A percentile compares a stretch with the other conserved stretches of the same genome.
These are phyloP conservation scores for Crocidura indochinensis DNA, from an alignment of 2,797 vertebrate species.

Conservation along the genomic window DNA sequence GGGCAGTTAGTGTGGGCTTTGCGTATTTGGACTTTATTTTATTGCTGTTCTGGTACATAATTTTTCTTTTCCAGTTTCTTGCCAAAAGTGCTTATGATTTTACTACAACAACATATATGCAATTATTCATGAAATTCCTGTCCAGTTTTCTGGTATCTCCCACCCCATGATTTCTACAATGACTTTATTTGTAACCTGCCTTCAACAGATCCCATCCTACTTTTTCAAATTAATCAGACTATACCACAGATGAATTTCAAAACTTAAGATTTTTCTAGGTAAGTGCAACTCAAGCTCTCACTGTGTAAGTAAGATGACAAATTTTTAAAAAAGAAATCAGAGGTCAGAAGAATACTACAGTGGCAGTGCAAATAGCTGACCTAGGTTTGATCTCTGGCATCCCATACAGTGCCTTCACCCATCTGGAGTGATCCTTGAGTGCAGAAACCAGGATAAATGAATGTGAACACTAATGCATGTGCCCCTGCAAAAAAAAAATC, in stretches of 20 bases:
- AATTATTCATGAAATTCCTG: slow-evolving; percentile 6
- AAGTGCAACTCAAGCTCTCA: not conserved
- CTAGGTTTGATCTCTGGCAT: no score
- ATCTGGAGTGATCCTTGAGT: no score
- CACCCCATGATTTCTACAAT: not conserved
- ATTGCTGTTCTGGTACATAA: slow-evolving; percentile 28
- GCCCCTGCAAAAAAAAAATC: no score
- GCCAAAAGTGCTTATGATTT: slow-evolving; percentile 37
- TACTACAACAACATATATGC: not conserved
- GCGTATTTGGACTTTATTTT: not conserved
- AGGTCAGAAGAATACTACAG: no score
- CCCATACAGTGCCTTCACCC: no score
- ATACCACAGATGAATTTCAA: not conserved
- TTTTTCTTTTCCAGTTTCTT: not conserved
- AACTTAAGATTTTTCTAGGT: slow-evolving; percentile 4
- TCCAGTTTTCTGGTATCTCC: not conserved
- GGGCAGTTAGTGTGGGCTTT: slow-evolving; percentile 6
- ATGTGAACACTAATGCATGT: no score
- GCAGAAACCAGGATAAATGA: no score
- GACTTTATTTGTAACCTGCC: not conserved
- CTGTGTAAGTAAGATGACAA: not conserved
- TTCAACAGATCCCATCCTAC: not conserved
- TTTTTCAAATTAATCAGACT: slow-evolving; percentile 39
- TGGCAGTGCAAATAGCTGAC: no score
- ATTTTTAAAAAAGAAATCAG: no score